These are phyloP conservation scores for Araneus ventricosus DNA, from an alignment of 1,140 invertebrate genomes.

Conservation along the genomic window DNA sequence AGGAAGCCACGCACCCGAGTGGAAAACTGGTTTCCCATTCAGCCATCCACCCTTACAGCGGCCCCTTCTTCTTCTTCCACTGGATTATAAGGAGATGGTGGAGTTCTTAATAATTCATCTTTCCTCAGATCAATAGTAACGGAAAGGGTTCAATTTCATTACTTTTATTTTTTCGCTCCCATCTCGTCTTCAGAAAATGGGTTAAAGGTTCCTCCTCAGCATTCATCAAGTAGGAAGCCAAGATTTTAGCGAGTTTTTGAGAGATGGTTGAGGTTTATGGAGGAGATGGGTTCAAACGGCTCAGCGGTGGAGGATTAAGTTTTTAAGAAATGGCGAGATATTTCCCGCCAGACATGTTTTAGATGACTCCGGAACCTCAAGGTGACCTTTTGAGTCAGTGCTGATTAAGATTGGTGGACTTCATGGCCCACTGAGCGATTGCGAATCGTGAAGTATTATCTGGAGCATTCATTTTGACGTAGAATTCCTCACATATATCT, in stretches of 20 bases:
- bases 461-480: background rate
- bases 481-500: background rate
- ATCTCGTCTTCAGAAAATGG: background rate
- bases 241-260: background rate
- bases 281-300: background rate
- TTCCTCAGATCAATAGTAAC: constrained; percentile 24
- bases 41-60: background rate
- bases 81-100: constrained; percentile 45
- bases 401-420: background rate
- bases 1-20: constrained; percentile 39
- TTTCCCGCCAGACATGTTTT: background rate
- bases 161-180: background rate
- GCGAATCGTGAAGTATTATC: background rate
- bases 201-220: background rate
- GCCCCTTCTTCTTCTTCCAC: background rate
- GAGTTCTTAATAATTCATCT: constrained; percentile 60
- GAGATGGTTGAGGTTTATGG: background rate
- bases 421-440: background rate
- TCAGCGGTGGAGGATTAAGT: background rate
- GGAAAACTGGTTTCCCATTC: constrained; percentile 65
- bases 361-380: background rate
- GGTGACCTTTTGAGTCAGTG: background rate
- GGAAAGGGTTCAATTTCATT: constrained; percentile 37
- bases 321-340: background rate
- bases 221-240: constrained; percentile 28